phyloP scores from a whole-genome alignment of 1,140 invertebrate species.

The Zeugodacus cucurbitae region DNA sequence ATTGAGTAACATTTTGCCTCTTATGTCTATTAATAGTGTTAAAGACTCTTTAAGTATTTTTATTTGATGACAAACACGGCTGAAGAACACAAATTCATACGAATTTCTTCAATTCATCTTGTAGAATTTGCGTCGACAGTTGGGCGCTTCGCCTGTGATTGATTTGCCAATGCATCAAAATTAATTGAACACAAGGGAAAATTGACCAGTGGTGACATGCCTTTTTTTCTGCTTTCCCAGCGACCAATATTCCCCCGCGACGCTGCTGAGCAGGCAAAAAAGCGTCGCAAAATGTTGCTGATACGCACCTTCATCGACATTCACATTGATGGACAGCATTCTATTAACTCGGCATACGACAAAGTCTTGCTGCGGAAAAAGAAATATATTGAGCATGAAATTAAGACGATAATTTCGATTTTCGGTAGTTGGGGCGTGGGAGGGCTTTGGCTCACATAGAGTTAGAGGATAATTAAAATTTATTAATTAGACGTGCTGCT shows the following conservation, averaged over 20 bases:
- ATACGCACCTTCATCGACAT: background rate
- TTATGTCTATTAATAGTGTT: no score
- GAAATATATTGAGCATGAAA: background rate
- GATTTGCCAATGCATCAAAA: background rate
- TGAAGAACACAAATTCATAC: no score
- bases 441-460: no score
- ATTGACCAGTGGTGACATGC: background rate
- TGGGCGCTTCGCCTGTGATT: background rate
- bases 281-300: background rate
- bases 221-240: background rate
- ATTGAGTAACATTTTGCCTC: no score
- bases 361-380: background rate
- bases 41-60: no score
- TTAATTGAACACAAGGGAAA: background rate
- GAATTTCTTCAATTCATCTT: background rate
- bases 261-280: background rate
- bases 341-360: background rate
- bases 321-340: background rate
- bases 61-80: no score
- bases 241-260: background rate
- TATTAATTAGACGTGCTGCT: background rate
- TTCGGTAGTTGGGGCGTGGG: no score
- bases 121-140: background rate
- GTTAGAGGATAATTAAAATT: no score
- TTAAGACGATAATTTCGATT: background rate